phyloP scores from a whole-genome alignment of 2,797 vertebrate genomes.

The Halcyon chelicuti region DNA sequence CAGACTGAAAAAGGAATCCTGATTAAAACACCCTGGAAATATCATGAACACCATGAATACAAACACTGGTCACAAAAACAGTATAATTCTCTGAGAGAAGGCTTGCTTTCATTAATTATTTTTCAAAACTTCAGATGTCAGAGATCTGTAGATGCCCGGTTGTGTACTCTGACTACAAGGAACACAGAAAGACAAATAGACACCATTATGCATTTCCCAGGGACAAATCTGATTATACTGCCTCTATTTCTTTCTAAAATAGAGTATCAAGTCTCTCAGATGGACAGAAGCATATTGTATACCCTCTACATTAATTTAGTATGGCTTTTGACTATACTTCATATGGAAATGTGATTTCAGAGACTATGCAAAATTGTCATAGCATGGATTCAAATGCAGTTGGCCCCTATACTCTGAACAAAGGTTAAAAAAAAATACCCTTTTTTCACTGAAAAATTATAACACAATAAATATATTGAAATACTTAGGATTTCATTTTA shows the following conservation, averaged over 20 bases:
- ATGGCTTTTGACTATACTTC: neutral
- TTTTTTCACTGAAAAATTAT: neutral
- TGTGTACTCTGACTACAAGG: neutral
- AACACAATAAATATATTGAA: neutral
- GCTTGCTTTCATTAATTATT: neutral
- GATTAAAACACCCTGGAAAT: neutral
- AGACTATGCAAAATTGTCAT: neutral
- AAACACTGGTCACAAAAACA: neutral
- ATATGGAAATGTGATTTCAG: neutral
- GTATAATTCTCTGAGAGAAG: neutral
- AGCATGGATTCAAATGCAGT: neutral
- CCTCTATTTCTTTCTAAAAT: neutral
- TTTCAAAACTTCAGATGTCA: neutral
- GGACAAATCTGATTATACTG: neutral
- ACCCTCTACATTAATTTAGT: neutral
- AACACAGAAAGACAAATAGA: neutral
- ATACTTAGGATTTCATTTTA: neutral
- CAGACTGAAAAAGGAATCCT: neutral
- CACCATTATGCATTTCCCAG: neutral
- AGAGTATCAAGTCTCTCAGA: neutral
- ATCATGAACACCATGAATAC: rapidly evolving
- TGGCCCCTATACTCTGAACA: neutral
- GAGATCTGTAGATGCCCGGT: neutral
- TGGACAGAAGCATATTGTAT: neutral
- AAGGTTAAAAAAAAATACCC: neutral